Evolutionary conservation across 2,888 invertebrate species (phyloP), one percentile per base, ranked within the genome.

Genomic region (Phania funesta): DNA sequence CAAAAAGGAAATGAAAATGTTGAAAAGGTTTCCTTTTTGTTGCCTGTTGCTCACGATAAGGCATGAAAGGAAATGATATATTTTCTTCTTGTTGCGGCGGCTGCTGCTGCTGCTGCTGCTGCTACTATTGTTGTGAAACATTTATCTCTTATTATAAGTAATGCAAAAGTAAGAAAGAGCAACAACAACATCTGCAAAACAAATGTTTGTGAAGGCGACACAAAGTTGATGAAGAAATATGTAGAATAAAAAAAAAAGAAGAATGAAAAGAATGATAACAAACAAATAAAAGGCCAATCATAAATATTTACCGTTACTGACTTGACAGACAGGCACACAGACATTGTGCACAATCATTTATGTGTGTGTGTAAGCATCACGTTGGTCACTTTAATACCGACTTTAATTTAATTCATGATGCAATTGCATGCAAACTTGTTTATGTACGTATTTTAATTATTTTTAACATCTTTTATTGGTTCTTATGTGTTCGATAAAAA

Each of bases 101-200:
- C 84, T 85, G 81, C 50, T 85, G 76, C 84, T 85, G 77, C 50
- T 77, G 80, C 77, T 65, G 62, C 75, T 84, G n/a, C 80, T 64
- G 56, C 74, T 84, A 81, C 84, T 81, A 16, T 16, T 60, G 3
- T 60, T 74, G 52, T 64, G 58, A 50, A 56, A 58, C 48, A 44
- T 64, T 73, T 73, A 67, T 18, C 35, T 78, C 44, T 65, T 77
- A 70, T 70, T 62, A 32, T 62, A 35, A 24, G 38, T 22, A 74
- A 74, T 68, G 74, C 74, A 74, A 54, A 48, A 54, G 13, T n/a
- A n/a, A n/a, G n/a, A n/a, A 38, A 41, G 48, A 46, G 16, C 24
- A 68, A 22, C 56, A 65, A 56, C 48, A 52, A 32, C 29, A 20
- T 64, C 16, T 48, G 52, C n/a, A 48, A 1, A 35, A 75, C n/a